Percentiles rank a stretch among this genome's conserved stretches.
Conservation (phyloP, 2,888 invertebrate species). For the Tetragonisca angustula region DNA sequence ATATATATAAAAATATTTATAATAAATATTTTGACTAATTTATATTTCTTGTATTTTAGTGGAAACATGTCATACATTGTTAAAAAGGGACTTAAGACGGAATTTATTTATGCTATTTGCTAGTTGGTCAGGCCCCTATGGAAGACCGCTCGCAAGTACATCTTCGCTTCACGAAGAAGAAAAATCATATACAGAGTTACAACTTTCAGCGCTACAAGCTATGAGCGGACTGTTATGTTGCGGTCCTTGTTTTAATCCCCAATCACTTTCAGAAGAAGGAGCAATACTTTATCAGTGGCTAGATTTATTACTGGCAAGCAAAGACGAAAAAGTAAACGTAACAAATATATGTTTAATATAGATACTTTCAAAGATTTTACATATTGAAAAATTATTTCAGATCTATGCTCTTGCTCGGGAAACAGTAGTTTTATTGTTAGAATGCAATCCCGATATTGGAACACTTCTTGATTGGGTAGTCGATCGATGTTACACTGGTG, state of each 20-base stretch:
- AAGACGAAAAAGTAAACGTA: constrained; percentile 90
- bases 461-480: constrained; percentile 98
- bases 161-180: constrained; percentile 78
- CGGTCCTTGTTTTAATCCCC: constrained; percentile 96
- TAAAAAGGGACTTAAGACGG: constrained; percentile 94
- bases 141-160: constrained; percentile 86
- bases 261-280: constrained; percentile 94
- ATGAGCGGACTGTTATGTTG: constrained; percentile 98
- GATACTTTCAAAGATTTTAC: not conserved
- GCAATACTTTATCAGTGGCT: constrained; percentile 96
- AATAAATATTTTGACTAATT: not conserved
- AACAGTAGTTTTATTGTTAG: constrained; percentile 95
- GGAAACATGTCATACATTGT: constrained; percentile 92
- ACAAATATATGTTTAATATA: not conserved
- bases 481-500: constrained; percentile 97
- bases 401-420: constrained; percentile 96
- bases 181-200: constrained; percentile 83
- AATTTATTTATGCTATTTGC: constrained; percentile 96
- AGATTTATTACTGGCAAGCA: constrained; percentile 94
- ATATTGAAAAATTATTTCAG: constrained; percentile 84
- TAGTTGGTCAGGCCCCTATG: constrained; percentile 96
- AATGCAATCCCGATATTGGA: constrained; percentile 97
- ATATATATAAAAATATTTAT: not conserved
- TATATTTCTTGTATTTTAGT: constrained; percentile 86
- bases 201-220: constrained; percentile 88